Evolutionary conservation across 2,113 vertebrate genomes (phyloP).

Genomic region (Psittacara wagleri): DNA sequence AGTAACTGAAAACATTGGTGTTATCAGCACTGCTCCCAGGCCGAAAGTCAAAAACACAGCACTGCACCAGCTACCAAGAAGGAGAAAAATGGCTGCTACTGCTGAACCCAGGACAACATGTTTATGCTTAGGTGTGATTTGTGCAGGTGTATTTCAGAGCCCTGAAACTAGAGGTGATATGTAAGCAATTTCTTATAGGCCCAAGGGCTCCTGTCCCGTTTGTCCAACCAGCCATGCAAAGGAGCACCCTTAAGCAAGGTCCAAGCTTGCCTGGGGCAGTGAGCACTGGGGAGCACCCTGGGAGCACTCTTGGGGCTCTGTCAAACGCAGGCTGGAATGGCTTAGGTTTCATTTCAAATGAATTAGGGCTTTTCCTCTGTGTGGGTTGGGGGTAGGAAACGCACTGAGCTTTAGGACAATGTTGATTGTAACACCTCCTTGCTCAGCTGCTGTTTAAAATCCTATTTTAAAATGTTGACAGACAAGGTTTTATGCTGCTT

Average conservation of each 20-base stretch:
- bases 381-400: background rate
- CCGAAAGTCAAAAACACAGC: no score
- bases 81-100: no score
- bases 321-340: background rate
- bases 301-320: background rate
- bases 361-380: background rate
- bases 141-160: background rate
- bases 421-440: background rate
- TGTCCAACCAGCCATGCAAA: background rate
- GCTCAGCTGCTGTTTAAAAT: constrained; percentile 1
- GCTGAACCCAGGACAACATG: no score
- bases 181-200: background rate
- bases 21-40: no score
- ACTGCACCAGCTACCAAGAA: no score
- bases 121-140: background rate
- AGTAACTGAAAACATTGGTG: no score
- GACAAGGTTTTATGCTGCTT: background rate
- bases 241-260: background rate
- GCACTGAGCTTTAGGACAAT: background rate
- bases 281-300: background rate
- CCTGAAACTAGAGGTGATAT: background rate
- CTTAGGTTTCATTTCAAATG: background rate
- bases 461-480: background rate
- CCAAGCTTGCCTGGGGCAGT: accelerated
- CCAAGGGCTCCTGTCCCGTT: background rate